A percentile compares a stretch with the other conserved stretches of the same genome.
Evolutionary conservation across 2,797 vertebrate genomes (phyloP).

Genomic region (Spatula versicolor): DNA sequence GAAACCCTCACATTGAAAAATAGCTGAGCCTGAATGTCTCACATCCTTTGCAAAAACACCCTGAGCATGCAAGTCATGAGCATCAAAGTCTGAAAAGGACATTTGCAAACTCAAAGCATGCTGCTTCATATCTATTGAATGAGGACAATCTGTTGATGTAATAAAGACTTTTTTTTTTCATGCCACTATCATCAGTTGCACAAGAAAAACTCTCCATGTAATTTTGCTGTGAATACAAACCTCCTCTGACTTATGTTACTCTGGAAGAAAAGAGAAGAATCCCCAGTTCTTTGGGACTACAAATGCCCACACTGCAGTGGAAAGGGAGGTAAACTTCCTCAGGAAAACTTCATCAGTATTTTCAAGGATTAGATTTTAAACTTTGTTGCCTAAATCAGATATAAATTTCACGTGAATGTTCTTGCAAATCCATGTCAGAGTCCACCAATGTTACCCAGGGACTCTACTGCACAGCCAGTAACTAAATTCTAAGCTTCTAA

Average conservation of each 20-base stretch:
- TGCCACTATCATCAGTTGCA: background rate
- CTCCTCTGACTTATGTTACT: background rate
- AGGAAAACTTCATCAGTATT: background rate
- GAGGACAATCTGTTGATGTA: background rate
- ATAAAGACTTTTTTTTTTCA: background rate
- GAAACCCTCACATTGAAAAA: background rate
- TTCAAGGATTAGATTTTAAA: background rate
- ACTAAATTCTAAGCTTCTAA: background rate
- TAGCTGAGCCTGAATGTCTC: background rate
- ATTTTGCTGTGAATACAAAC: background rate
- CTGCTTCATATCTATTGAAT: background rate
- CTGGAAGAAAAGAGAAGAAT: background rate
- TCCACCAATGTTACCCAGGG: background rate
- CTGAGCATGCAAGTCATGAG: accelerated
- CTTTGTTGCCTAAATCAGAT: background rate
- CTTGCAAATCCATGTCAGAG: background rate
- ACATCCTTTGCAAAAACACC: background rate
- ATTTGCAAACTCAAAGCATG: background rate
- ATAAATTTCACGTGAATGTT: background rate
- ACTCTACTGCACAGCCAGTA: slow-evolving; percentile 12
- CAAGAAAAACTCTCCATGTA: background rate
- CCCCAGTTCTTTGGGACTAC: background rate
- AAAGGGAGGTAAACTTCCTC: background rate
- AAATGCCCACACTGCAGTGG: background rate
- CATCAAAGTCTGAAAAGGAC: background rate